Percentiles rank a stretch among this genome's conserved stretches.
These are phyloP conservation scores for Ectropis grisescens DNA, from an alignment of 1,140 invertebrate genomes.

Conservation along the genomic window DNA sequence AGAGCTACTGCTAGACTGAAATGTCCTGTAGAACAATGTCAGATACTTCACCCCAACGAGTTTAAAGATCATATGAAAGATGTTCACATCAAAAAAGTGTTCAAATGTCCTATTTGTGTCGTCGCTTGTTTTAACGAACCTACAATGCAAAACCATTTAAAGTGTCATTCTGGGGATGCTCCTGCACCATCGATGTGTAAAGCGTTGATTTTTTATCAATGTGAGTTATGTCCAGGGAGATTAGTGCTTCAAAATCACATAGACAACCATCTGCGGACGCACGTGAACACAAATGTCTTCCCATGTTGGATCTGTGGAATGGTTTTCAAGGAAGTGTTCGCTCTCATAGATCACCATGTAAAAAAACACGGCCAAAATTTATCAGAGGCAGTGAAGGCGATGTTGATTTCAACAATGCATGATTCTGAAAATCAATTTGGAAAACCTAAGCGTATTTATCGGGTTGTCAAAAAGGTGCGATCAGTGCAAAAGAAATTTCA, in stretches of 20 bases:
- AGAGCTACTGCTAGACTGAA: slow-evolving; percentile 50
- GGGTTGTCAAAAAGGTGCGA: slow-evolving; percentile 37
- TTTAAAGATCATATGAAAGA: slow-evolving; percentile 52
- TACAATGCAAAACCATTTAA: slow-evolving; percentile 36
- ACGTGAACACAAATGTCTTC: slow-evolving; percentile 24
- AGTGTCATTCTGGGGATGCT: slow-evolving; percentile 15
- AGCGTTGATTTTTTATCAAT: slow-evolving; percentile 36
- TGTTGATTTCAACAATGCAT: slow-evolving; percentile 10
- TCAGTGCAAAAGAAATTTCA: slow-evolving; percentile 35
- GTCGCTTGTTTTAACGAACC: slow-evolving; percentile 35
- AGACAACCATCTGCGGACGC: slow-evolving; percentile 35
- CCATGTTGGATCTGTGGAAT: slow-evolving; percentile 44
- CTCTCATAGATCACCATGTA: slow-evolving; percentile 37
- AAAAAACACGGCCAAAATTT: slow-evolving; percentile 18
- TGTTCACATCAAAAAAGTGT: slow-evolving; percentile 53
- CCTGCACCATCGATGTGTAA: no score
- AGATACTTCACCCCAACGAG: slow-evolving; percentile 50
- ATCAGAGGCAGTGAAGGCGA: slow-evolving; percentile 7
- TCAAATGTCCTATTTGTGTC: slow-evolving; percentile 52
- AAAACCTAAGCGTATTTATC: slow-evolving; percentile 24
- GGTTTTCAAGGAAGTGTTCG: slow-evolving; percentile 20
- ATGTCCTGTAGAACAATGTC: slow-evolving; percentile 51
- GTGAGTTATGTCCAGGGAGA: slow-evolving; percentile 40
- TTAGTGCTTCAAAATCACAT: slow-evolving; percentile 32
- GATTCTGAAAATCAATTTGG: slow-evolving; percentile 5